A percentile compares a stretch with the other conserved stretches of the same genome.
Evolutionary conservation across 2,113 vertebrate species (phyloP).

Genomic region (Antechinus stuartii): DNA sequence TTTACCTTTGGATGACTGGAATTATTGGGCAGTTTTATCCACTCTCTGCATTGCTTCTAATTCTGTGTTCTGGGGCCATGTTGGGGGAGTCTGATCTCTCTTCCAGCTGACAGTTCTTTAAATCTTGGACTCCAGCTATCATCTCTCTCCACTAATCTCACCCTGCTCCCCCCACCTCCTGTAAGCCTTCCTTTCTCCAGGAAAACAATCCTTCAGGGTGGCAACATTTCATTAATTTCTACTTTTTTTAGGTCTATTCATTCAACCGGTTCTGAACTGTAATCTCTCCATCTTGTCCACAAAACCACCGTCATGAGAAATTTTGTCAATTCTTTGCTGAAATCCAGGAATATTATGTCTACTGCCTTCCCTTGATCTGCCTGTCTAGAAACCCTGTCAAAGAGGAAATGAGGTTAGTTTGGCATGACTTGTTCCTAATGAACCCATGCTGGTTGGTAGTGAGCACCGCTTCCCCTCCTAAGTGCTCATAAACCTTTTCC

Average conservation of each 20-base stretch:
- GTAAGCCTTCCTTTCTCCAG: not conserved
- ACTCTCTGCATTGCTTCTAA: not conserved
- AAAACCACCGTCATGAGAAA: not conserved
- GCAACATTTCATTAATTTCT: not conserved
- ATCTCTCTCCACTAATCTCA: not conserved
- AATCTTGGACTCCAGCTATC: not conserved
- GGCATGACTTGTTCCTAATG: not conserved
- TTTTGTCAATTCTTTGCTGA: not conserved
- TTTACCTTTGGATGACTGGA: constrained; percentile 2
- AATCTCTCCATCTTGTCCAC: not conserved
- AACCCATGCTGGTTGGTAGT: not conserved
- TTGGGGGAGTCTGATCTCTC: not conserved
- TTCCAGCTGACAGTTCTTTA: not conserved
- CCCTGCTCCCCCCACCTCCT: not conserved
- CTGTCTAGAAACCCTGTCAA: not conserved
- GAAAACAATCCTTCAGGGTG: not conserved
- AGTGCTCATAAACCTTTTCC: not conserved
- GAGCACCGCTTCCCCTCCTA: not conserved
- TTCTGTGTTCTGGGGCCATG: not conserved
- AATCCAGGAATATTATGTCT: not conserved
- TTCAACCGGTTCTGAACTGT: not conserved
- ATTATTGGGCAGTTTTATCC: not conserved
- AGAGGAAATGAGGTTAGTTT: not conserved
- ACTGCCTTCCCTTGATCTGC: not conserved
- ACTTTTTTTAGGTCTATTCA: not conserved